Base-by-base conservation (phyloP, 1,140 invertebrate species). In the Papilio glaucus region DNA sequence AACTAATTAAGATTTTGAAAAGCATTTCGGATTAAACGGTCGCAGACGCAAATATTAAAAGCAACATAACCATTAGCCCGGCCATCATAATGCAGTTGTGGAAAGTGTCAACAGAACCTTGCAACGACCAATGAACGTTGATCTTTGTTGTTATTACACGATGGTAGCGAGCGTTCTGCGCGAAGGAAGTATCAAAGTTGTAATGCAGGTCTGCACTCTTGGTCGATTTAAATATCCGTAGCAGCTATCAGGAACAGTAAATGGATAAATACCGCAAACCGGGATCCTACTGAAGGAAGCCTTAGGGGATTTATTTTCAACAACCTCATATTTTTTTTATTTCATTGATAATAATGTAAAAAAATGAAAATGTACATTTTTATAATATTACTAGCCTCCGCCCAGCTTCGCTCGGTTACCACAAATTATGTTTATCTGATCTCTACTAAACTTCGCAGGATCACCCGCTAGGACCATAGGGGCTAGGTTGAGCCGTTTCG, bases 31-130 rank as follows among this genome's bases (percentile, higher is more conserved):
- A 67, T 42, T 67, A 18, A 67, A 67, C 63, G 39, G 3, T 67
- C 39, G 38, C 41, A 67, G 10, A 71, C 72, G 76, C 65, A 72
- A 74, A 77, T 77, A 74, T 77, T 74, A 71, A 53, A 61, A 42
- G 71, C 63, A 45, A 67, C 37, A 72, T 62, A 42, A 60, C 72
- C 74, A 74, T 74, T 78, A 78, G 70, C 60, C 62, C 53, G 26
- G 24, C 60, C 68, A 33, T 73, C 72, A 76, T 78, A 80, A 80
- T 78, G 75, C 72, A 76, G 74, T 71, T 42, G 74, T 80, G 76
- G 76, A 80, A 72, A 80, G 73, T 77, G 79, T 81, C 79, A 81
- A 75, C 77, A 72, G 77, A 72, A 74, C 67, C 71, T 73, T 26
- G 53, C 42, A 60, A 10, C 18, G 45, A 67, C 76, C 78, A 76